These are phyloP conservation scores for Rhinoraja longicauda DNA, from an alignment of 2,797 vertebrate genomes.

Conservation along the genomic window DNA sequence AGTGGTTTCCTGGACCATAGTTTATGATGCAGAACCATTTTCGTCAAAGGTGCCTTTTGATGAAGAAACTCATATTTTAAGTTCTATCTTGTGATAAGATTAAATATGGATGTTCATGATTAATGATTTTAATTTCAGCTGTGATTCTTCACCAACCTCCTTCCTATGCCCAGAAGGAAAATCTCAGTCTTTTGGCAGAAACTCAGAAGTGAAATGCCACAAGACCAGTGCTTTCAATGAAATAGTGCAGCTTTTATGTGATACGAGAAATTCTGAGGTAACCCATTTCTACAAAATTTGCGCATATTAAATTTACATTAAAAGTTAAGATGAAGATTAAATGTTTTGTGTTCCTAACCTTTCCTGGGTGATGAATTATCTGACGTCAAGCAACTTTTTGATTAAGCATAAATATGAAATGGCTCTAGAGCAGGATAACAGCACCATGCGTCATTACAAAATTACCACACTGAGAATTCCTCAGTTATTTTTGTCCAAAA, in stretches of 20 bases:
- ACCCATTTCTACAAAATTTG: background rate
- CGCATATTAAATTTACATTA: background rate
- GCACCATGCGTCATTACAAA: background rate
- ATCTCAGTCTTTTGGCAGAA: background rate
- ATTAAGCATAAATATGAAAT: background rate
- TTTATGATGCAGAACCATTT: background rate
- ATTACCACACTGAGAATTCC: background rate
- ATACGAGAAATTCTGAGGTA: background rate
- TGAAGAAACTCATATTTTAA: background rate
- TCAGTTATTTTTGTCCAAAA: too few species aligned
- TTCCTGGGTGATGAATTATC: background rate
- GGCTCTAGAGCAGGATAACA: background rate
- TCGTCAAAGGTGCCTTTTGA: background rate
- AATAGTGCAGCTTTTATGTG: background rate
- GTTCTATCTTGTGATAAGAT: background rate
- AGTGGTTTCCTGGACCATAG: background rate
- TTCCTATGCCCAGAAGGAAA: background rate
- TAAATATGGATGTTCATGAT: background rate
- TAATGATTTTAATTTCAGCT: background rate
- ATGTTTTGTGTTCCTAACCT: background rate
- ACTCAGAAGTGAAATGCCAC: background rate
- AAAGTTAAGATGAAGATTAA: background rate
- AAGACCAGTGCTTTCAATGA: background rate
- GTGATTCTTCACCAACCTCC: background rate
- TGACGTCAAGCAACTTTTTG: background rate